These are phyloP conservation scores for Drosophila funebris DNA, from an alignment of 1,140 invertebrate species.

Conservation along the genomic window DNA sequence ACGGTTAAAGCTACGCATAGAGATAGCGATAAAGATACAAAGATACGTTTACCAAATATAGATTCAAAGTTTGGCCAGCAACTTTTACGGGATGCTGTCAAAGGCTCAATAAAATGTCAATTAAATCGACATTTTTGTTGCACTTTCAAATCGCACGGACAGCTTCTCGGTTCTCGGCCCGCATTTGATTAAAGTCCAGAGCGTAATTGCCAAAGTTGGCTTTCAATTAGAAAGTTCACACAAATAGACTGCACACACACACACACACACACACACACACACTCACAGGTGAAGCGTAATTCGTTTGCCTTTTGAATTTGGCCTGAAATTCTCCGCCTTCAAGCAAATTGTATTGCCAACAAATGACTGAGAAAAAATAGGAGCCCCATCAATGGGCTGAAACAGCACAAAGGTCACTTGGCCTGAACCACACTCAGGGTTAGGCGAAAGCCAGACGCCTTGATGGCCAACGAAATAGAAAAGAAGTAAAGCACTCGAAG, in stretches of 20 bases:
- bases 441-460: constrained; percentile 44
- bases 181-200: constrained; percentile 76
- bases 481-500: constrained; percentile 47
- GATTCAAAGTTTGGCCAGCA: constrained; percentile 12
- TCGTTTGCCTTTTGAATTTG: constrained; percentile 67
- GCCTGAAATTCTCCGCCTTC: constrained; percentile 30
- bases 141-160: constrained; percentile 52
- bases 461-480: constrained; percentile 4
- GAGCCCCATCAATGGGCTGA: constrained; percentile 25
- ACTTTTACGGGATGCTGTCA: constrained; percentile 38
- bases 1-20: constrained; percentile 6
- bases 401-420: constrained; percentile 67
- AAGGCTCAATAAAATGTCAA: constrained; percentile 77
- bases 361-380: constrained; percentile 27
- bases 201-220: constrained; percentile 79
- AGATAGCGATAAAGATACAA: constrained; percentile 37
- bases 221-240: constrained; percentile 78
- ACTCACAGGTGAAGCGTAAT: constrained; percentile 52
- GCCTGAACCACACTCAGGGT: constrained; percentile 50
- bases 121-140: constrained; percentile 71
- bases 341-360: constrained; percentile 29
- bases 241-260: constrained; percentile 10
- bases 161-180: constrained; percentile 1
- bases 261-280: constrained; percentile 4
- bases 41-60: constrained; percentile 25